phyloP scores from a whole-genome alignment of 2,888 invertebrate species.

The Eupithecia vulgata region DNA sequence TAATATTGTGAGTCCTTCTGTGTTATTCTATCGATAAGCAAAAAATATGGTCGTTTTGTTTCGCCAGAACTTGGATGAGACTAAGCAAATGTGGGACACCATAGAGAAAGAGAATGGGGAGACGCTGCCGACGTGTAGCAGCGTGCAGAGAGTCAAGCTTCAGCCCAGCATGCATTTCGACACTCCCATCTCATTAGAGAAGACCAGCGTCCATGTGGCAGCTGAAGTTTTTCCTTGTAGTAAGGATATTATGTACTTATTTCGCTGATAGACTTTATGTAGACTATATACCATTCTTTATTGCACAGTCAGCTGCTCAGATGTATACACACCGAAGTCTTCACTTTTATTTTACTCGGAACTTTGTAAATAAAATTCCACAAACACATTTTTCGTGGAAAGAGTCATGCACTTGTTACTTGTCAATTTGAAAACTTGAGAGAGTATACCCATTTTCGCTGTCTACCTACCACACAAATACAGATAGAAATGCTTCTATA shows the following conservation, averaged over 20 bases:
- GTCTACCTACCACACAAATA: too few species aligned
- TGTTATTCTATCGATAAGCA: not conserved
- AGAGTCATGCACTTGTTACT: too few species aligned
- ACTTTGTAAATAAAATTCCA: too few species aligned
- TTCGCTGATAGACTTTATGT: not conserved
- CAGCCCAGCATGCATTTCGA: conserved; percentile 65
- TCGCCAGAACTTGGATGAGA: conserved; percentile 63
- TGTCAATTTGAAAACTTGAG: too few species aligned
- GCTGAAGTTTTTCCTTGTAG: conserved; percentile 74
- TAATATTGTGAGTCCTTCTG: not conserved
- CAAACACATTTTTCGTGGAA: too few species aligned
- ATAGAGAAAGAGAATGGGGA: conserved; percentile 52
- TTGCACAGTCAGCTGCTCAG: too few species aligned
- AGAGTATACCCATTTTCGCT: too few species aligned
- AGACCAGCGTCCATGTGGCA: conserved; percentile 70
- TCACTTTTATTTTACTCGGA: too few species aligned
- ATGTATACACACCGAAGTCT: too few species aligned
- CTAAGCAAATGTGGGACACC: conserved; percentile 48
- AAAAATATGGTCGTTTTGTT: not conserved
- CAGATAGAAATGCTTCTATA: too few species aligned
- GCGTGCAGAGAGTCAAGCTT: conserved; percentile 59
- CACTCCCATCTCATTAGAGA: conserved; percentile 65
- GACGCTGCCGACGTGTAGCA: conserved; percentile 60
- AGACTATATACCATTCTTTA: too few species aligned
- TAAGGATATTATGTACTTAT: conserved; percentile 45